Evolutionary conservation across 2,113 vertebrate species (phyloP), one percentile per base, ranked within the genome.

Genomic region (Lepidothrix coronata): DNA sequence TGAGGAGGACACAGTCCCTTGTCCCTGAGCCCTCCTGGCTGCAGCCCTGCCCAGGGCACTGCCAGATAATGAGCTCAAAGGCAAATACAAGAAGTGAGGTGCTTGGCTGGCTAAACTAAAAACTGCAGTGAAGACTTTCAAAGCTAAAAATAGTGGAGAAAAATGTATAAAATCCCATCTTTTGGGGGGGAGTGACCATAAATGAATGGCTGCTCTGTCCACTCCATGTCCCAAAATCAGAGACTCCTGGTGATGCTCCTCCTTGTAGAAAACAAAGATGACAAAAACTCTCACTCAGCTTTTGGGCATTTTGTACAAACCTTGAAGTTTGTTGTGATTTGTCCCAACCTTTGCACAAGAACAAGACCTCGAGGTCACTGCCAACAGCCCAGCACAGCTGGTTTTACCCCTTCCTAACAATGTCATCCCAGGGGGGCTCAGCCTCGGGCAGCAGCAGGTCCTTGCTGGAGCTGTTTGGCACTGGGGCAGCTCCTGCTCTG

Each of bases 321-420:
- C 35, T 16, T n/a, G 25, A 31, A 16, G 41, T 25, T 58, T 79
- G n/a, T n/a, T 5, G 51, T 19, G 2, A 52, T 71, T 11, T 67
- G 54, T 67, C 58, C 70, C 44, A 46, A 57, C 58, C 87, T 66
- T 33, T 51, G 52, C 44, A 78, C 52, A 67, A 41, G 20, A 48
- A 20, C 25, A 33, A 54, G 74, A 59, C 39, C 84, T 37, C 13
- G 5, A 46, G 43, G 48, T 46, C 51, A 41, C 46, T 41, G 49
- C 35, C 41, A 44, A 3, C 2, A 48, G 44, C 24, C 31, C 37
- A 61, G 48, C 3, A 9, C 59, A 19, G 52, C 2, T 0, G 1
- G 25, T n/a, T 73, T 79, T 24, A 55, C 67, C 31, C 37, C 39
- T 49, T 25, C 61, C n/a, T 21, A 49, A 37, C 37, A 6, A 8